Evolutionary conservation across 37 sponge, comb jelly and placozoan species (phyloP).

Genomic region (Oscarella lobularis): DNA sequence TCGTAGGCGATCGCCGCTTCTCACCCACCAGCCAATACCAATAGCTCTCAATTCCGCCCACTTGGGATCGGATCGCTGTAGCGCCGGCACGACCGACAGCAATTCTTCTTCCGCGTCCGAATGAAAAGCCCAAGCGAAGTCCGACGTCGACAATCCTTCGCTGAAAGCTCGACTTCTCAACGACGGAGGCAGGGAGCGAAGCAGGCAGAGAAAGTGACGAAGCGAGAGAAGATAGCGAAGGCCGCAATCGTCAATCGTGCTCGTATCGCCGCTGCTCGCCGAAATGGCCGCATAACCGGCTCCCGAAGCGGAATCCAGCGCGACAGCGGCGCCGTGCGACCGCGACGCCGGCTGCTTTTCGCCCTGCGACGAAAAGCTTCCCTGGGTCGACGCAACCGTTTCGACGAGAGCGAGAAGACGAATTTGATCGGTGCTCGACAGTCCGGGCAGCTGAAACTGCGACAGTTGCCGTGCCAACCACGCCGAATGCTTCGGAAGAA

Average conservation of each 20-base stretch:
- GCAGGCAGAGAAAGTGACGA: slow-evolving; percentile 32
- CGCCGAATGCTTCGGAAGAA: neutral
- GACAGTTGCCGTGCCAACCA: neutral
- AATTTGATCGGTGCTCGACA: slow-evolving; percentile 66
- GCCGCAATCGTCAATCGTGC: slow-evolving; percentile 88
- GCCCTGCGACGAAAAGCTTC: neutral
- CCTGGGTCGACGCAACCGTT: slow-evolving; percentile 50
- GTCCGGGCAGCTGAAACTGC: slow-evolving; percentile 40
- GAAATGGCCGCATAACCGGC: slow-evolving; percentile 33
- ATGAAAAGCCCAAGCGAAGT: slow-evolving; percentile 94
- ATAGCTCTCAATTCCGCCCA: slow-evolving; percentile 73
- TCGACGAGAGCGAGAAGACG: slow-evolving; percentile 58
- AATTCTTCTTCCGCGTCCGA: slow-evolving; percentile 77
- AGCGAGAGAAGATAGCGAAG: slow-evolving; percentile 70
- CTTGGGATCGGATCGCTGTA: slow-evolving; percentile 38
- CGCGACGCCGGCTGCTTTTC: slow-evolving; percentile 3
- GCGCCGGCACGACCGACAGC: slow-evolving; percentile 60
- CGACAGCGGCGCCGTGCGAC: neutral
- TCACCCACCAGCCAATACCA: slow-evolving; percentile 92
- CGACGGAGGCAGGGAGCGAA: slow-evolving; percentile 22
- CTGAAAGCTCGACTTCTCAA: slow-evolving; percentile 6
- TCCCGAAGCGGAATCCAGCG: slow-evolving; percentile 6
- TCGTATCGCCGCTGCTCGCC: neutral
- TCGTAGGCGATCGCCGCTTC: slow-evolving; percentile 65
- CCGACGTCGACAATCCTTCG: slow-evolving; percentile 27